phyloP scores from a whole-genome alignment of 2,113 vertebrate genomes.

The Pteronura brasiliensis region DNA sequence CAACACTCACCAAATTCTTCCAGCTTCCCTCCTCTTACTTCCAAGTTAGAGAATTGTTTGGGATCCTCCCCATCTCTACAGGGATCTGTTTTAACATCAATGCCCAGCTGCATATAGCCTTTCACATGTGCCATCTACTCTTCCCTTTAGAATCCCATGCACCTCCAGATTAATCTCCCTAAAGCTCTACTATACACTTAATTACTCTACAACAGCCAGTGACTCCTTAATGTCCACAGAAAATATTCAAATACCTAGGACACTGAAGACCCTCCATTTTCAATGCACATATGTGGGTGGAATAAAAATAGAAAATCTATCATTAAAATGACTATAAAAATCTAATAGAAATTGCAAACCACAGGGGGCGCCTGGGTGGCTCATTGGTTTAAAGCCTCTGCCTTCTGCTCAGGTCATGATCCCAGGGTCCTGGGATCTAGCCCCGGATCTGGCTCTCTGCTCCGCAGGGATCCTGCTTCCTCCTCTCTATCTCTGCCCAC shows the following conservation, averaged over 20 bases:
- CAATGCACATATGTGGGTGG: neutral
- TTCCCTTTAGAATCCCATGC: neutral
- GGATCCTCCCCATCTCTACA: neutral
- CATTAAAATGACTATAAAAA: neutral
- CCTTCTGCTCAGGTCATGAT: too few relatives aligned
- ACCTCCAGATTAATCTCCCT: neutral
- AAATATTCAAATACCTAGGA: neutral
- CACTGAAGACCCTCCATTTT: neutral
- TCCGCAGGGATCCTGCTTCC: too few relatives aligned
- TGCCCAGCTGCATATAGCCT: neutral
- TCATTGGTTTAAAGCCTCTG: too few relatives aligned
- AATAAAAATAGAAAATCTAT: neutral
- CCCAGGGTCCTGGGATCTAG: too few relatives aligned
- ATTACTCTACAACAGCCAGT: neutral
- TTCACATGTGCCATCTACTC: neutral
- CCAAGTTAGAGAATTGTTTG: neutral
- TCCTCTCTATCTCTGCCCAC: too few relatives aligned
- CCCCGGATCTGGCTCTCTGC: too few relatives aligned
- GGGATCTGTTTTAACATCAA: neutral
- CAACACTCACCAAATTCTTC: neutral
- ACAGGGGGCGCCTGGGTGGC: neutral
- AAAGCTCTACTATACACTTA: neutral
- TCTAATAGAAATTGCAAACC: conserved; percentile 1
- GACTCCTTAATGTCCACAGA: neutral
- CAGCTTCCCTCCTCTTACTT: neutral